Base-by-base conservation (phyloP, 2,888 invertebrate genomes). In the Volucella zonaria region DNA sequence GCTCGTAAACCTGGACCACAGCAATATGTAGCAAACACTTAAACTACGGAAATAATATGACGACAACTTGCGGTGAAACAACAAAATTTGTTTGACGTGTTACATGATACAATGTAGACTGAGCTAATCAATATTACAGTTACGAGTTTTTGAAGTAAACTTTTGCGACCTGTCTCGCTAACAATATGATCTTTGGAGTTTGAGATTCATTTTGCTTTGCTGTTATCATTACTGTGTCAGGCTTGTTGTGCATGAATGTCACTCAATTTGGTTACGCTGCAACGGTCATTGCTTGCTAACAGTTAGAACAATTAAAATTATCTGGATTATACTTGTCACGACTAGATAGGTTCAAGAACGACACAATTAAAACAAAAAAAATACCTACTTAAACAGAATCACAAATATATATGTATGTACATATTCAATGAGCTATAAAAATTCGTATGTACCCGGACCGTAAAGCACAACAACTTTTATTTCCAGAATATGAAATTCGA, bases 281-380 rank as follows among this genome's bases (percentile, higher is more conserved):
- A 59, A 59, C 23, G 42, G 9, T 10, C 4, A 42, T 71, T 51
- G 8, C 15, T 51, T 11, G 49, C 52, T 62, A 67, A 56, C 61
- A 47, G 43, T 75, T 58, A 56, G 3, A 14, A n/a, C 8, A n/a
- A 64, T 18, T 68, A 0, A 58, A 14, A 62, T 64, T 15, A 71
- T 77, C 71, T 54, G 58, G 71, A 52, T 31, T 56, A 52, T 58
- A 56, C 74, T 68, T 8, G 54, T 14, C 54, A 31, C 8, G 64
- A 23, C 58, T 47, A 71, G 64, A 64, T 70, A 71, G 77, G 81
- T 77, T 81, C 64, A 81, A 81, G 81, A 47, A 43, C 47, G 47
- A 8, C 12, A 56, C n/a, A 14, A 54, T 23, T 43, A 31, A 54
- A 52, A 14, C 31, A 59, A 38, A 14, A 12, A 14, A 2, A 14